Base-by-base conservation (phyloP, 2,888 invertebrate species). In the Elysia crispata region DNA sequence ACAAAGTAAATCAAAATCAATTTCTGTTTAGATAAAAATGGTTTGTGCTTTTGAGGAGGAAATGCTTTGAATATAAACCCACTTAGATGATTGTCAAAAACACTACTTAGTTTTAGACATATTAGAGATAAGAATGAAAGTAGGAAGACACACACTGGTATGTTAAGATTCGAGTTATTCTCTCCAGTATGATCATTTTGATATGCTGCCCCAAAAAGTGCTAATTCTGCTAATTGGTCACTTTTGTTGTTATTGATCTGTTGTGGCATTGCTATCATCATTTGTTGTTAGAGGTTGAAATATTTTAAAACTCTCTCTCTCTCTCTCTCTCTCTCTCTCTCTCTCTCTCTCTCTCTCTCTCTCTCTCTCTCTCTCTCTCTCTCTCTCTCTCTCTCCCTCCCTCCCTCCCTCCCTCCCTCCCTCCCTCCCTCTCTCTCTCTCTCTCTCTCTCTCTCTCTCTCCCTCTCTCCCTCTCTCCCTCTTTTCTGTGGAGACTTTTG, bases 331-430 rank as follows among this genome's bases (percentile, higher is more conserved):
- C 60, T 60, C 60, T 60, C 60, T 25, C 60, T 60, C 60, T 60
- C 60, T 60, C 60, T 60, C 60, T 60, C 60, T 60, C 60, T 60
- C 60, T 60, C 60, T 60, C 60, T 60, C 60, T 60, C 60, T 60
- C 60, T 60, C 60, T 60, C 60, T 60, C 60, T 60, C 60, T 60
- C 60, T 60, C 60, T 60, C 60, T 60, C 60, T 60, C 60, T 60
- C 60, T 60, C 60, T 60, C 60, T 60, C 15, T 13, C 60, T 60
- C 60, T 60, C 60, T 60, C 60, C 15, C 60, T 60, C 60, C 15
- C 60, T 60, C 60, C 15, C 60, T 60, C 60, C 15, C 15, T 60
- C 60, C 18, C 54, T 54, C 54, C 18, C 54, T 54, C 54, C 18
- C 54, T 54, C 54, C 18, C 54, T 54, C 15, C 25, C 60, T 60